Base-by-base conservation (phyloP, 2,797 vertebrate species). In the Crenuchus spilurus region DNA sequence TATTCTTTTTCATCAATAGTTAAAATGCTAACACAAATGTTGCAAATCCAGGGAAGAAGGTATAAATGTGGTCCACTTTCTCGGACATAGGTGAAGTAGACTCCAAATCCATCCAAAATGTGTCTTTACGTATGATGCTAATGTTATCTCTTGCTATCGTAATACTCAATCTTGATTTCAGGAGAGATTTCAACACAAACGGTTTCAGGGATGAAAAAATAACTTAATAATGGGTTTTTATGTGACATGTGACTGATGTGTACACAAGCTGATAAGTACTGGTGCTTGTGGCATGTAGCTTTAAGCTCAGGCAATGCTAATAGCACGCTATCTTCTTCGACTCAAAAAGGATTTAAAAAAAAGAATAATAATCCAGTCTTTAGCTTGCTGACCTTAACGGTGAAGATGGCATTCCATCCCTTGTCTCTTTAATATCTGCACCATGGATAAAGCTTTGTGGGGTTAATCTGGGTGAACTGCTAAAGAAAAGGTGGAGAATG, bases 391-490 rank as follows among this genome's bases (percentile, higher is more conserved):
- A 67, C 75, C 61, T 72, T 18, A 22, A 11, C 60, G 26, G 16
- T 30, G 42, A 49, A 71, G 13, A 49, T n/a, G 28, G 26, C 37
- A 0, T 33, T 48, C 14, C 1, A 22, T 18, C 48, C 5, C 31
- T 9, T 33, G 18, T 39, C 20, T 37, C 42, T 48, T 68, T 35
- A 26, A 9, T 48, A 18, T 70, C 10, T 16, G 24, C 10, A 2
- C 24, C 11, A 30, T 8, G 16, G 35, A 58, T 67, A 31, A 61
- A 71, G 35, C 42, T 61, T 61, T 58, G 46, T 24, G 33, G 4
- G 28, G 55, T 62, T 68, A 67, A 77, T 72, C 75, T 54, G 13
- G 39, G 66, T 22, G 48, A 44, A 37, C 28, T 26, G 22, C 58
- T 41, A 16, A 42, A 54, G 28, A 39, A 76, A 48, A 66, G 51